Base-by-base conservation (phyloP, 1,140 invertebrate genomes). In the Polypedilum pembai region DNA sequence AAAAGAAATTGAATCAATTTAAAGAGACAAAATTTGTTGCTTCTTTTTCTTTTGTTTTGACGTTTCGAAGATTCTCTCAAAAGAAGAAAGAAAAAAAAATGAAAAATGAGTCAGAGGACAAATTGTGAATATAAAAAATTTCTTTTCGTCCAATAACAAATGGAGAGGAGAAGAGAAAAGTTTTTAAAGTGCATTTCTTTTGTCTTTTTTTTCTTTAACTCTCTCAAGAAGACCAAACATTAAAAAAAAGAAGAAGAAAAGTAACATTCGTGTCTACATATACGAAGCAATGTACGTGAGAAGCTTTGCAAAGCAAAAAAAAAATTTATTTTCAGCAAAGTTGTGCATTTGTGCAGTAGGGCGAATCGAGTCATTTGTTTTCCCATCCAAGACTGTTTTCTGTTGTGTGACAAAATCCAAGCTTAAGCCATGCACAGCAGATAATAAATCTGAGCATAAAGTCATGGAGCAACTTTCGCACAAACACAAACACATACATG, bases 41-140 rank as follows among this genome's bases (percentile, higher is more conserved):
- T 33, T 33, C 24, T 33, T 33, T 33, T 33, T n/a, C n/a, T n/a
- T n/a, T n/a, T n/a, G n/a, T n/a, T 33, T 33, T 3, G 5, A 33
- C 24, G 5, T 33, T 5, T 33, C 24, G 24, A 33, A 33, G 24
- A n/a, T n/a, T n/a, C n/a, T n/a, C n/a, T n/a, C n/a, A n/a, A n/a
- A n/a, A n/a, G n/a, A n/a, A n/a, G n/a, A n/a, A n/a, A n/a, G n/a
- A n/a, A n/a, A 33, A n/a, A 3, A 69, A 18, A 21, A 69, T 69
- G 65, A 69, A 21, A 69, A 69, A 69, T 69, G 65, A 69, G 18
- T 69, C 5, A 18, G 20, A 21, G 65, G 65, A 69, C 65, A 69
- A 69, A 69, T 69, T 69, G 65, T 69, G 65, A 69, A 69, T 69
- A 18, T 18, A 69, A 69, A 69, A 20, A 69, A 56, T 15, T 56